Base-by-base conservation (phyloP, 2,797 vertebrate genomes). In the Eleutherodactylus coqui region DNA sequence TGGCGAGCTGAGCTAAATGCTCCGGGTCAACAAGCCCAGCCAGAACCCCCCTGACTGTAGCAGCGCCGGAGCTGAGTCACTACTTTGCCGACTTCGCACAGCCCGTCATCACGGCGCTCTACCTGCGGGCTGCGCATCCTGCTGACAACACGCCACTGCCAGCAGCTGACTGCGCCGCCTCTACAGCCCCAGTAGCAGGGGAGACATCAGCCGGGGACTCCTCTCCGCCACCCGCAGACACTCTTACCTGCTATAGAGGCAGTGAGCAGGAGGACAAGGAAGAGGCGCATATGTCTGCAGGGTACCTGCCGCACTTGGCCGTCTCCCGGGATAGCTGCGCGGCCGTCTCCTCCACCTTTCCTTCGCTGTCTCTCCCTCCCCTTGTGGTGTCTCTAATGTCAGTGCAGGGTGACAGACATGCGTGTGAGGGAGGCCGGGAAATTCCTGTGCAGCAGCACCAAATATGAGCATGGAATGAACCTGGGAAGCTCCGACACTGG, bases 381-480 rank as follows among this genome's bases (percentile, higher is more conserved):
- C 67, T 62, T 53, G 53, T 55, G 19, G 7, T 62, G 82, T 75
- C 75, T 79, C 49, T 83, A 83, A 83, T 80, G 86, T 84, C 86
- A 83, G 41, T 85, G 90, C 90, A 79, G 83, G 90, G 90, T 89
- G 90, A 88, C 91, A 84, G 86, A 88, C 91, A 91, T 91, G 91
- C 90, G 92, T 90, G 91, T 87, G 90, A 92, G 93, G 95, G 95
- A 96, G 96, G 94, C 91, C 94, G 94, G 94, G 95, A 96, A 95
- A 96, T 96, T 96, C 95, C 95, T 92, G 90, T 90, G 88, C 91
- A 77, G 90, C 90, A 93, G 93, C 89, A 93, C 96, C 96, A 95
- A 96, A 95, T 97, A 97, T 95, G 85, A 82, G 85, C 85, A 96
- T 88, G 79, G 92, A 90, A 87, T 87, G 86, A 87, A 36, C 49